Evolutionary conservation across 2,888 invertebrate species (phyloP).

Genomic region (Dasysyrphus tricinctus): DNA sequence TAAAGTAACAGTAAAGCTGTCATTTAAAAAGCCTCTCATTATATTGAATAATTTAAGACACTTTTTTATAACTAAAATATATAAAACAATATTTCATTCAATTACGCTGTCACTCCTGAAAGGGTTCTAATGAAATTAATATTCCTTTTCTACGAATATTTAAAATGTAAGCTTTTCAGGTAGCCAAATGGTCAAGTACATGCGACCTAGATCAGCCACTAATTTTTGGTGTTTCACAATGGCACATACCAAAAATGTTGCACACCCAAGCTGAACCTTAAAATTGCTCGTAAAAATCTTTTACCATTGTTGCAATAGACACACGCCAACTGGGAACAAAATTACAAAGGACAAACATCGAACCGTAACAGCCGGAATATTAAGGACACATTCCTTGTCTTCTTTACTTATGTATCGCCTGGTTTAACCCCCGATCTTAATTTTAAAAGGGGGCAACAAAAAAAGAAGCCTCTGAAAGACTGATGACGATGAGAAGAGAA

Average conservation of each 20-base stretch:
- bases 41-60: too few species aligned
- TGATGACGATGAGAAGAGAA: too few species aligned
- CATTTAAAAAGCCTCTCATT: too few species aligned
- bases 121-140: too few species aligned
- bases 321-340: neutral
- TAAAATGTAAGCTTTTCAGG: too few species aligned
- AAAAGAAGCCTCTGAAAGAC: neutral
- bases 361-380: slow-evolving; percentile 20
- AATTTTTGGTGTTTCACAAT: neutral
- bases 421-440: slow-evolving; percentile 28
- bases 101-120: too few species aligned
- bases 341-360: slow-evolving; percentile 14
- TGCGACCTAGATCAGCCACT: neutral
- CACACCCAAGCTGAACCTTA: neutral
- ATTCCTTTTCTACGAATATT: too few species aligned
- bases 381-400: slow-evolving; percentile 15
- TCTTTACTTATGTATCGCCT: neutral
- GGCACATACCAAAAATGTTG: slow-evolving; percentile 6
- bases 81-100: too few species aligned
- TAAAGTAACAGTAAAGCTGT: too few species aligned
- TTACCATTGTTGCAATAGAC: neutral
- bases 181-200: neutral
- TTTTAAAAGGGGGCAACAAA: neutral
- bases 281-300: neutral
- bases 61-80: too few species aligned